phyloP scores from a whole-genome alignment of 1,140 invertebrate genomes.

The Bombyx mandarina region DNA sequence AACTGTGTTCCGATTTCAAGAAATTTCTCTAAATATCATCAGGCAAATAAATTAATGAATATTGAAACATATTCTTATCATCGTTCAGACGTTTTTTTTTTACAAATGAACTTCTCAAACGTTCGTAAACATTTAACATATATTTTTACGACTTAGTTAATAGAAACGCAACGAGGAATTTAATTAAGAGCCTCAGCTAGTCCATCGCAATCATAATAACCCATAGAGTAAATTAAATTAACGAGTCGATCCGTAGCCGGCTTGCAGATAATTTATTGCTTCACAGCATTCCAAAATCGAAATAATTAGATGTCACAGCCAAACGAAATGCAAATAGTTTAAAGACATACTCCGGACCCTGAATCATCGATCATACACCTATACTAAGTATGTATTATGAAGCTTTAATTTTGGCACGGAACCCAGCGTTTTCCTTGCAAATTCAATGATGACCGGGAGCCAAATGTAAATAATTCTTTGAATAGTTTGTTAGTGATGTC shows the following conservation, averaged over 20 bases:
- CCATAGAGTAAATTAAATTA: conserved; percentile 31
- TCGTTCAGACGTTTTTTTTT: too few species aligned
- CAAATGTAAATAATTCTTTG: conserved; percentile 36
- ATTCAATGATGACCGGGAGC: conserved; percentile 25
- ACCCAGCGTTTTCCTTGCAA: conserved; percentile 31
- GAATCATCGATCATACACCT: conserved; percentile 38
- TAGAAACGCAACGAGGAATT: too few species aligned
- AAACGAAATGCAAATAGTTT: conserved; percentile 29
- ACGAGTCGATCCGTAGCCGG: conserved; percentile 36
- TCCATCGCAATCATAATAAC: too few species aligned
- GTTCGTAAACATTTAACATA: too few species aligned
- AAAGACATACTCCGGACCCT: conserved; percentile 18
- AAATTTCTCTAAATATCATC: too few species aligned
- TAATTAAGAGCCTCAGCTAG: too few species aligned
- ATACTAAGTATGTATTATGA: too few species aligned
- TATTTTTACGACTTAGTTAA: too few species aligned
- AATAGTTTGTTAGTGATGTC: conserved; percentile 18
- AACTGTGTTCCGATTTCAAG: too few species aligned
- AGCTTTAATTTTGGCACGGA: conserved; percentile 49
- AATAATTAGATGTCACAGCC: conserved; percentile 45
- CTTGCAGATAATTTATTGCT: conserved; percentile 30
- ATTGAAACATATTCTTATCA: too few species aligned
- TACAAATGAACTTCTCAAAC: too few species aligned
- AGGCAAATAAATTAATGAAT: too few species aligned
- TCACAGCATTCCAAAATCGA: conserved; percentile 33